Conservation (phyloP, 1,140 invertebrate genomes). For the Microvelia longipes region DNA sequence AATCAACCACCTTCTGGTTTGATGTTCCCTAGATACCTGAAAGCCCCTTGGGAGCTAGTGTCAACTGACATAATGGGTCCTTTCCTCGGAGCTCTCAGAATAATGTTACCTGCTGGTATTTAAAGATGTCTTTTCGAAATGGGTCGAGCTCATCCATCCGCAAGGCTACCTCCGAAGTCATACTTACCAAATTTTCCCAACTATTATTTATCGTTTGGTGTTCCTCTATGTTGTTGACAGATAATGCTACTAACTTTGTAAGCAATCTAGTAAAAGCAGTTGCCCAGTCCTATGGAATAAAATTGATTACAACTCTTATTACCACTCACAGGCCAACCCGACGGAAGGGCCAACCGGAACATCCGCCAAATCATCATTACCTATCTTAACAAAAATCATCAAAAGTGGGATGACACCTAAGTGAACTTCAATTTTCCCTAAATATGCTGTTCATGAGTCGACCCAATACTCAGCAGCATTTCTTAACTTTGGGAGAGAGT, state of each 20-base stretch:
- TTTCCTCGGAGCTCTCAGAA: background rate
- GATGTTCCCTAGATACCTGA: conserved; percentile 4
- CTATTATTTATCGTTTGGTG: no score
- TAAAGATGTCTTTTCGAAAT: background rate
- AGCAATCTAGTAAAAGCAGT: background rate
- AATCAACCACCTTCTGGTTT: background rate
- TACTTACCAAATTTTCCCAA: background rate
- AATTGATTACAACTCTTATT: background rate
- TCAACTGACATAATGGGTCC: background rate
- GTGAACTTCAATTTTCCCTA: background rate
- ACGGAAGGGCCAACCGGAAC: background rate
- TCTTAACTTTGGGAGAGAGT: background rate
- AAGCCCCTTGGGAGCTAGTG: background rate
- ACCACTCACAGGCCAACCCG: background rate
- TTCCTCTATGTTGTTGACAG: no score
- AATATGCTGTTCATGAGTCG: background rate
- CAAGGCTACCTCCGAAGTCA: background rate
- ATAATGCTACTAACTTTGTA: background rate
- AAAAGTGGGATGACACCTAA: background rate
- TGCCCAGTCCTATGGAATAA: background rate
- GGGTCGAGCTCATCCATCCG: background rate
- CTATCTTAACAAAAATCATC: background rate
- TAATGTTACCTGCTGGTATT: background rate
- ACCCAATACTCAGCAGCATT: background rate
- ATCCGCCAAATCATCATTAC: background rate